phyloP scores from a whole-genome alignment of 2,113 vertebrate genomes.

The Hippocampus zosterae region DNA sequence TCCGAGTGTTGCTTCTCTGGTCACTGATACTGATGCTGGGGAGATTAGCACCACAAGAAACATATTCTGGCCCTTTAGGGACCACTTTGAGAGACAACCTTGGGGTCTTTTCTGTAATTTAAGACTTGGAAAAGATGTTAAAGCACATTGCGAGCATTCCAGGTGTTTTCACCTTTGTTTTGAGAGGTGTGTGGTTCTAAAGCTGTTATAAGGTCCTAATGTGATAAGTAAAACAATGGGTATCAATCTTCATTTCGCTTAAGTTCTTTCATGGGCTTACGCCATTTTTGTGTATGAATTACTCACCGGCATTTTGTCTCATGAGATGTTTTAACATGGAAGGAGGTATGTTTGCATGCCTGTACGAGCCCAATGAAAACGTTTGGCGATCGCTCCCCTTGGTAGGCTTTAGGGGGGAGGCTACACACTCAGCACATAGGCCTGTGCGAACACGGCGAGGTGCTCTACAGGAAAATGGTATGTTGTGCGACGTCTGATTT shows the following conservation, averaged over 20 bases:
- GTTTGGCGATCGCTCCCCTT: constrained; percentile 53
- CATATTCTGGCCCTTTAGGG: constrained; percentile 18
- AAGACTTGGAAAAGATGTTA: constrained; percentile 1
- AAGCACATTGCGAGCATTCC: constrained; percentile 4
- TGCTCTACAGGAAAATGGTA: constrained; percentile 15
- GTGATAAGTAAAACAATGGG: constrained; percentile 11
- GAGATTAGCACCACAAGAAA: constrained; percentile 36
- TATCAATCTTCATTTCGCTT: constrained; percentile 8
- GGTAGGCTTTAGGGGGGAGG: constrained; percentile 45
- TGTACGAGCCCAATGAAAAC: constrained; percentile 21
- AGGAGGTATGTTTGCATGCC: constrained; percentile 23
- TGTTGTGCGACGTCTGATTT: constrained; percentile 4
- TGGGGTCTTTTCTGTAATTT: constrained; percentile 12
- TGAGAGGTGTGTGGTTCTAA: constrained; percentile 10
- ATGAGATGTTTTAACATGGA: constrained; percentile 25
- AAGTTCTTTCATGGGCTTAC: neutral
- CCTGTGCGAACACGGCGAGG: constrained; percentile 51
- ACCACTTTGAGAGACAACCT: constrained; percentile 23
- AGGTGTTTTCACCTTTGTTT: constrained; percentile 25
- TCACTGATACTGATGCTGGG: constrained; percentile 49
- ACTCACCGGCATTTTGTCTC: constrained; percentile 30
- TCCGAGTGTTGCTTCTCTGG: constrained; percentile 55
- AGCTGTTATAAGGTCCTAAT: constrained; percentile 4
- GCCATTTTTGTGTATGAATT: constrained; percentile 36
- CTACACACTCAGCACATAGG: constrained; percentile 57